A percentile compares a stretch with the other conserved stretches of the same genome.
phyloP scores from a whole-genome alignment of 2,113 vertebrate species.

The Alexandromys fortis region DNA sequence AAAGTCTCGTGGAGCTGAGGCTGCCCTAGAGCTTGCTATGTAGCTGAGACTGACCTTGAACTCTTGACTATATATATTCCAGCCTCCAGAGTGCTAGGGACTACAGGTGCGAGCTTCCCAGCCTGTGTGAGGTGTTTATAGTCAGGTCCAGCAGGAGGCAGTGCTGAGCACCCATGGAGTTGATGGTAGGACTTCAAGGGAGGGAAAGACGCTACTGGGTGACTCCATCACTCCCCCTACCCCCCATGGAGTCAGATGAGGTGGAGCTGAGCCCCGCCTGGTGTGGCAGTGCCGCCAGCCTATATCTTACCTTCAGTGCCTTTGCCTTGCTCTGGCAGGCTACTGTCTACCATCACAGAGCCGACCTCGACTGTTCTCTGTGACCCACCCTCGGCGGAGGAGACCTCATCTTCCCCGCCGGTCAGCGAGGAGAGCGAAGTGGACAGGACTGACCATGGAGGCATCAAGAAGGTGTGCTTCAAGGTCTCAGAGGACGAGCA shows the following conservation, averaged over 20 bases:
- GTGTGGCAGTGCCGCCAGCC: rapidly evolving
- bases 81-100: neutral
- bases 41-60: neutral
- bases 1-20: neutral
- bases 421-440: slow-evolving; percentile 90
- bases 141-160: neutral
- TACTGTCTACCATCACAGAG: slow-evolving; percentile 97
- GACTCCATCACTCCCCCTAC: neutral
- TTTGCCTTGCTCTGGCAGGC: slow-evolving; percentile 83
- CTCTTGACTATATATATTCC: neutral
- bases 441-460: slow-evolving; percentile 92
- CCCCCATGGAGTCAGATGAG: neutral
- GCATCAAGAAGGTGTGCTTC: slow-evolving; percentile 97
- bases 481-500: slow-evolving; percentile 98
- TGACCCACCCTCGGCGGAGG: slow-evolving; percentile 88
- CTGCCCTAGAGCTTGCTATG: neutral
- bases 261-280: neutral
- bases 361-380: slow-evolving; percentile 89
- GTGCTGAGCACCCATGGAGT: neutral
- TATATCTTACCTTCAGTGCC: rapidly evolving
- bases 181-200: neutral
- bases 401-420: slow-evolving; percentile 87
- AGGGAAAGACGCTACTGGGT: neutral
- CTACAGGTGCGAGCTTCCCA: neutral
- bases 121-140: rapidly evolving